These are phyloP conservation scores for Oryzias dopingdopingensis DNA, from an alignment of 2,797 vertebrate genomes.

Conservation along the genomic window DNA sequence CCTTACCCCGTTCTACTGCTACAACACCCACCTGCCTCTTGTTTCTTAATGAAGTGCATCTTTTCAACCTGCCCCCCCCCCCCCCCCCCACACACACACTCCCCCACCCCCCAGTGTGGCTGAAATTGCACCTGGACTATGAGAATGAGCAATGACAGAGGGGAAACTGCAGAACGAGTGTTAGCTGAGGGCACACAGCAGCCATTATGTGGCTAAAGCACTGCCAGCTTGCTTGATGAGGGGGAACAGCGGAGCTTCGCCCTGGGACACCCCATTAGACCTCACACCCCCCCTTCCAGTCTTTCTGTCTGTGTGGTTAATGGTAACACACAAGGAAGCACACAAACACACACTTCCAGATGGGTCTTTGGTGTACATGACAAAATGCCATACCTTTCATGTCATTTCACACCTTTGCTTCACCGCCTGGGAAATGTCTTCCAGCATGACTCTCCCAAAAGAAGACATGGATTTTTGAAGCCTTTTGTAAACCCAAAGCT, in stretches of 20 bases:
- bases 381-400: slow-evolving; percentile 41
- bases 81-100: no score
- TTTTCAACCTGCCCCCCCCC: slow-evolving; percentile 32
- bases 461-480: background rate
- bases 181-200: slow-evolving; percentile 59
- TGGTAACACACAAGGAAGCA: slow-evolving; percentile 28
- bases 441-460: no score
- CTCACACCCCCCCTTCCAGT: slow-evolving; percentile 68
- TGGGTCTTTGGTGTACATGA: slow-evolving; percentile 36
- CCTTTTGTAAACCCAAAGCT: background rate
- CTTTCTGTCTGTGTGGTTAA: slow-evolving; percentile 62
- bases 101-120: slow-evolving; percentile 22
- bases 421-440: slow-evolving; percentile 27
- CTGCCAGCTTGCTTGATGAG: slow-evolving; percentile 73
- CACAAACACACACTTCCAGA: slow-evolving; percentile 26
- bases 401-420: slow-evolving; percentile 30
- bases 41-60: slow-evolving; percentile 52
- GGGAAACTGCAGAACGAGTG: slow-evolving; percentile 50
- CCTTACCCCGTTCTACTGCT: slow-evolving; percentile 4
- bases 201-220: slow-evolving; percentile 75
- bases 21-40: slow-evolving; percentile 23
- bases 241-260: slow-evolving; percentile 68
- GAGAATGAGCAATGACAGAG: slow-evolving; percentile 71
- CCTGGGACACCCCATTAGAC: slow-evolving; percentile 74
- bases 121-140: slow-evolving; percentile 56